phyloP scores from a whole-genome alignment of 2,888 invertebrate genomes.

The Drosophila suboccidentalis region DNA sequence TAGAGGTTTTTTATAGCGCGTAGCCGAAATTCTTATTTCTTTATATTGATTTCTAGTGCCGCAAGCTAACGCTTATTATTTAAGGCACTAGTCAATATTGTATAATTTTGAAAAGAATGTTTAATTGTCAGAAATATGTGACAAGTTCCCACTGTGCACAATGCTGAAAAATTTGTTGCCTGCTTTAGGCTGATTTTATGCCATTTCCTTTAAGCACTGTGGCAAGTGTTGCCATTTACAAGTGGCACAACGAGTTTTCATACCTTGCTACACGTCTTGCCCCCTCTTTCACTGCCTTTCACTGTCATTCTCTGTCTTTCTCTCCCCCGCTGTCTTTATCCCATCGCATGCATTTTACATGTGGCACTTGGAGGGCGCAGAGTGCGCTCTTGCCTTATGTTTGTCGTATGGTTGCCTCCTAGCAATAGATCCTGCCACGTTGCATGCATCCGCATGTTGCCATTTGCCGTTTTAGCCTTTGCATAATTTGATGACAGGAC shows the following conservation, averaged over 20 bases:
- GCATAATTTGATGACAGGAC: constrained; percentile 64
- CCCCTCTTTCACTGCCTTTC: background rate
- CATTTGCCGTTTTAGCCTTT: constrained; percentile 55
- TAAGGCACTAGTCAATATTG: no score
- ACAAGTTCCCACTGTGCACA: background rate
- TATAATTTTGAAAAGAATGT: no score
- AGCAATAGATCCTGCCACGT: constrained; percentile 21
- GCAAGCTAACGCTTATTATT: no score
- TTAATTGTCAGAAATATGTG: background rate
- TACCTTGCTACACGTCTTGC: constrained; percentile 1
- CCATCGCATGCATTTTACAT: constrained; percentile 49
- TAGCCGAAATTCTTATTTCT: no score
- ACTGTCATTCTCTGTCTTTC: background rate
- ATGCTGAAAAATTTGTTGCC: constrained; percentile 47
- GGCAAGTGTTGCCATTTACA: constrained; percentile 50
- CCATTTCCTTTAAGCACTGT: constrained; percentile 52
- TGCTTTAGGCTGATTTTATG: constrained; percentile 65
- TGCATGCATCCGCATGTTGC: constrained; percentile 39
- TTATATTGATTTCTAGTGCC: no score
- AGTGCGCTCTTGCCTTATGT: constrained; percentile 2
- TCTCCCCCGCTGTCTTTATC: background rate
- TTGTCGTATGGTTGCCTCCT: constrained; percentile 8
- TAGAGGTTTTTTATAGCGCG: no score
- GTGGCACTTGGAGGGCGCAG: constrained; percentile 25
- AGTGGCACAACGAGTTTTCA: constrained; percentile 41